Conservation (phyloP, 1,140 invertebrate species). For the Diorhabda elongata region DNA sequence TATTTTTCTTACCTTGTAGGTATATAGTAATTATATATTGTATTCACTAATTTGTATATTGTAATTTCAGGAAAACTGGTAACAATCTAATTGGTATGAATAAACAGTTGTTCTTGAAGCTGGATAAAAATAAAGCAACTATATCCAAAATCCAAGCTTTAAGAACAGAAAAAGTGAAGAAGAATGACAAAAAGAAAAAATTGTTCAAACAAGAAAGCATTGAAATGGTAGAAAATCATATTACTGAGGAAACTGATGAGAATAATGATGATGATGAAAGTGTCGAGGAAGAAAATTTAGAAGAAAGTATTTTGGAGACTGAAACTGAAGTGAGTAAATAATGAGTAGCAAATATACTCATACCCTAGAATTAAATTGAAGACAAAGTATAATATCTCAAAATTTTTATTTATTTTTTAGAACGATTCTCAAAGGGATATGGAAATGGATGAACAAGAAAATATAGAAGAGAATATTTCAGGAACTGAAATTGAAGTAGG, state of each 20-base stretch:
- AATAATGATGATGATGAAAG: slow-evolving; percentile 10
- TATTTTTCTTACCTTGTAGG: no score
- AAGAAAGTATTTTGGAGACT: neutral
- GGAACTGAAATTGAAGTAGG: no score
- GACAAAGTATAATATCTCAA: no score
- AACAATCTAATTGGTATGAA: slow-evolving; percentile 42
- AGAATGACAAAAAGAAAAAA: neutral
- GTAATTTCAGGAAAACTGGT: slow-evolving; percentile 24
- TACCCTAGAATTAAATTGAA: no score
- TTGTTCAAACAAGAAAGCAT: neutral
- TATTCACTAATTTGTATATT: no score
- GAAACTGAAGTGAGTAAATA: no score
- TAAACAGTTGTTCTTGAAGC: slow-evolving; percentile 40
- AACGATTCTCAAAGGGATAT: no score
- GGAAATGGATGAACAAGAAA: no score
- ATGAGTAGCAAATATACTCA: no score
- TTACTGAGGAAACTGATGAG: neutral
- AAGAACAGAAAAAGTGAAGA: neutral
- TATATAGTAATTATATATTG: no score
- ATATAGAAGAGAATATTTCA: no score
- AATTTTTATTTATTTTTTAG: no score
- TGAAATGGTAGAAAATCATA: neutral
- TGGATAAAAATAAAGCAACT: slow-evolving; percentile 19
- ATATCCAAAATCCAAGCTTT: slow-evolving; percentile 8
- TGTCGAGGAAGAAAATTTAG: neutral